Percentiles rank a stretch among this genome's conserved stretches.
Conservation (phyloP, 2,113 vertebrate genomes). For the Tetraodon nigroviridis region DNA sequence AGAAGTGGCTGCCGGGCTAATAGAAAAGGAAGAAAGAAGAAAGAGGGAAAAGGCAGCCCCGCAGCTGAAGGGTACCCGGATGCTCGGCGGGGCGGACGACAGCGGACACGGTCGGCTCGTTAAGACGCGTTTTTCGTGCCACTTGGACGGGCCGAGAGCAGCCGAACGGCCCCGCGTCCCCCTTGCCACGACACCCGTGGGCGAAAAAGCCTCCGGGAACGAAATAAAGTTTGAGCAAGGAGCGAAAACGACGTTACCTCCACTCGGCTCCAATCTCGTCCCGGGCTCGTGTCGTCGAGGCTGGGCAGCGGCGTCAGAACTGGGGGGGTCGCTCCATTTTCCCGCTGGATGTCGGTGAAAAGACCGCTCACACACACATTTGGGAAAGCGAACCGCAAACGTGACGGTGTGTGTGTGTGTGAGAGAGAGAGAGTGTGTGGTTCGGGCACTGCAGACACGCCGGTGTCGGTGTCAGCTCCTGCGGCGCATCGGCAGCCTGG, state of each 20-base stretch:
- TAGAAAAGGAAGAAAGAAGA: background rate
- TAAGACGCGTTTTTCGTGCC: slow-evolving; percentile 1
- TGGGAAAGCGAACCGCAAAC: background rate
- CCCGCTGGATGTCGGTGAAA: slow-evolving; percentile 46
- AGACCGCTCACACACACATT: background rate
- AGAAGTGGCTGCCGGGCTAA: slow-evolving; percentile 25
- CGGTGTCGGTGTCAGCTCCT: too few species aligned
- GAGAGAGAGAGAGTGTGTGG: too few species aligned
- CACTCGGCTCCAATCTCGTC: slow-evolving; percentile 47
- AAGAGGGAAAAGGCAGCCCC: background rate
- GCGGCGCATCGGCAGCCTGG: slow-evolving; percentile 1
- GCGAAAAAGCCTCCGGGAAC: too few species aligned
- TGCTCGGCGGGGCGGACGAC: slow-evolving; percentile 36
- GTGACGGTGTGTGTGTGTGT: background rate
- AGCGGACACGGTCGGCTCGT: slow-evolving; percentile 5
- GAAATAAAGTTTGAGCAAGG: slow-evolving; percentile 21
- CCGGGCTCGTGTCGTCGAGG: slow-evolving; percentile 16
- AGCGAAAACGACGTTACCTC: slow-evolving; percentile 31
- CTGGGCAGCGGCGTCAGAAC: slow-evolving; percentile 26
- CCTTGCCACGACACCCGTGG: too few species aligned
- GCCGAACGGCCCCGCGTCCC: too few species aligned
- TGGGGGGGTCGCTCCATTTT: slow-evolving; percentile 57
- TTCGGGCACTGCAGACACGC: too few species aligned
- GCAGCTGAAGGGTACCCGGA: slow-evolving; percentile 38
- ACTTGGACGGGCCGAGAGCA: slow-evolving; percentile 6